Evolutionary conservation across 2,113 vertebrate genomes (phyloP).

Genomic region (Ovibos moschatus): DNA sequence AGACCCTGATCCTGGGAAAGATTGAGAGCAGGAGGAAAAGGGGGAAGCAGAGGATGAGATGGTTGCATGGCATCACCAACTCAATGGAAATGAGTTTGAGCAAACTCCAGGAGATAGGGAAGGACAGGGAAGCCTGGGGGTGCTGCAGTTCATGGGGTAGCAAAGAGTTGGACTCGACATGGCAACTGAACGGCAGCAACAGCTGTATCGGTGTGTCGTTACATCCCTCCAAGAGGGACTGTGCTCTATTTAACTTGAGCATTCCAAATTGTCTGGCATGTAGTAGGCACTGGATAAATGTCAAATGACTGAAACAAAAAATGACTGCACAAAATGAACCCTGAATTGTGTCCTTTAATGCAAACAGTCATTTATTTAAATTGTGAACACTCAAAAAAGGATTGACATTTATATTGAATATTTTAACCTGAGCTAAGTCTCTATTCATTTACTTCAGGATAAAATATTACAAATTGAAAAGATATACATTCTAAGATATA

Average conservation of each 20-base stretch:
- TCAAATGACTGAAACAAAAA: not conserved
- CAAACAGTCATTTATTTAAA: not conserved
- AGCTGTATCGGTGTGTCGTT: not conserved
- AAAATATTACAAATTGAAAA: not conserved
- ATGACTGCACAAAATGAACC: not conserved
- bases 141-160: not conserved
- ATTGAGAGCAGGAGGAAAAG: not conserved
- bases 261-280: not conserved
- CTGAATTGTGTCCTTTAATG: not conserved
- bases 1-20: not conserved
- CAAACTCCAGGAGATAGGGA: not conserved
- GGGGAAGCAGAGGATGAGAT: not conserved
- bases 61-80: not conserved
- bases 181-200: not conserved
- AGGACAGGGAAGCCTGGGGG: not conserved
- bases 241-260: not conserved
- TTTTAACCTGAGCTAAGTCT: not conserved
- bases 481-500: not conserved
- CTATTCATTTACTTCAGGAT: not conserved
- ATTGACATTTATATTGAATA: not conserved
- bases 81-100: not conserved
- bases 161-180: not conserved
- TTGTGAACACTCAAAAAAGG: not conserved
- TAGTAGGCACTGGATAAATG: not conserved
- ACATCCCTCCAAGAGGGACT: not conserved